Evolutionary conservation across 2,113 vertebrate species (phyloP).

Genomic region (Ciconia maguari): DNA sequence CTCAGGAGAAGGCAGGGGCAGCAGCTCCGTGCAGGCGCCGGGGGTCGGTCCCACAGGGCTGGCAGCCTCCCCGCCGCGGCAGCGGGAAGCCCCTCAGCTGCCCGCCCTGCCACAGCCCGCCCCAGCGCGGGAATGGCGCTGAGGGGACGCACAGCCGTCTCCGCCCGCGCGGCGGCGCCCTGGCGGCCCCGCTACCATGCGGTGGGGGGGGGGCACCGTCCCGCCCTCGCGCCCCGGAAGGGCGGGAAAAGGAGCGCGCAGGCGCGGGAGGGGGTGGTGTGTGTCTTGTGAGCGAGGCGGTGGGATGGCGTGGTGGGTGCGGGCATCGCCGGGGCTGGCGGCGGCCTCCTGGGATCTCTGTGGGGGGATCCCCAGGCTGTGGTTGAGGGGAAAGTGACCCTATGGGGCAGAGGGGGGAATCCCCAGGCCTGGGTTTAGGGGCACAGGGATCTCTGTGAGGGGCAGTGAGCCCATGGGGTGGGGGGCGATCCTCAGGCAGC

Average conservation of each 20-base stretch:
- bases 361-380: not conserved
- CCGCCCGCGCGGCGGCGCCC: not conserved
- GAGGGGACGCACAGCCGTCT: accelerated
- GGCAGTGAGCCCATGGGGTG: not conserved
- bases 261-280: not conserved
- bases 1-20: accelerated
- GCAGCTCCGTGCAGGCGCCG: accelerated
- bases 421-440: too few relatives aligned
- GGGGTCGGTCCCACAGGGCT: accelerated
- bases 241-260: not conserved
- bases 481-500: not conserved
- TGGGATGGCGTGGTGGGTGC: accelerated
- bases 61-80: too few relatives aligned
- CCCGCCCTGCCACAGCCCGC: not conserved
- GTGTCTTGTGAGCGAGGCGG: accelerated
- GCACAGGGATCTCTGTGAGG: accelerated
- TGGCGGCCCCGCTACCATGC: too few relatives aligned
- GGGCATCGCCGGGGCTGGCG: accelerated
- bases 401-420: not conserved
- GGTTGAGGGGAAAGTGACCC: accelerated
- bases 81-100: not conserved
- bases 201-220: too few relatives aligned
- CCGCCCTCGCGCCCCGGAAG: not conserved
- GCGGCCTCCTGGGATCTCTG: too few relatives aligned
- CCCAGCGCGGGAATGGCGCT: too few relatives aligned